phyloP scores from a whole-genome alignment of 2,888 invertebrate species.

The Agriopis leucophaearia region DNA sequence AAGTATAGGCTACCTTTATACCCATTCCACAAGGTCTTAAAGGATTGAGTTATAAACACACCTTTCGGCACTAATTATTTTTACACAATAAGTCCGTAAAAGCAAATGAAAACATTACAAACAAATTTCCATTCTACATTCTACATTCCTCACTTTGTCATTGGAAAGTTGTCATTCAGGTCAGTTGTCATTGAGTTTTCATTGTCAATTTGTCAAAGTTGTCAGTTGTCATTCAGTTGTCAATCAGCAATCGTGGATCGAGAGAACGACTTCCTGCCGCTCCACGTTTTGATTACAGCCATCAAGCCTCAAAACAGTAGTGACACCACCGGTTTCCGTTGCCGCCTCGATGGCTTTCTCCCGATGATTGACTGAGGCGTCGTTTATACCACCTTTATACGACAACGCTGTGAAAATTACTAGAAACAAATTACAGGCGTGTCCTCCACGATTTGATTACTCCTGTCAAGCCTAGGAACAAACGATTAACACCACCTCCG shows the following conservation, averaged over 20 bases:
- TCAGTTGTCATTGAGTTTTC: slow-evolving; percentile 13
- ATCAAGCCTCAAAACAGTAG: slow-evolving; percentile 32
- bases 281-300: slow-evolving; percentile 33
- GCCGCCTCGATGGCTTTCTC: slow-evolving; percentile 34
- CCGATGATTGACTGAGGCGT: slow-evolving; percentile 30
- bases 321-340: slow-evolving; percentile 32
- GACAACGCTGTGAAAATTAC: neutral
- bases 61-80: too few relatives aligned
- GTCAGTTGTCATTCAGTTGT: slow-evolving; percentile 14
- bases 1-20: too few relatives aligned
- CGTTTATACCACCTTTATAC: slow-evolving; percentile 3
- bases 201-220: too few relatives aligned
- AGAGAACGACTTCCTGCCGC: slow-evolving; percentile 33
- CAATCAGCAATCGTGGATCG: slow-evolving; percentile 24
- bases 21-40: too few relatives aligned
- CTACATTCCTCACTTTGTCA: neutral
- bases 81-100: neutral
- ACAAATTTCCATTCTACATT: neutral
- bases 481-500: slow-evolving; percentile 33
- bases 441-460: slow-evolving; percentile 33
- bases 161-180: slow-evolving; percentile 17
- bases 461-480: slow-evolving; percentile 26
- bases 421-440: neutral
- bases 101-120: slow-evolving; percentile 1
- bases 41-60: too few relatives aligned